Evolutionary conservation across 1,140 invertebrate species (phyloP), one percentile per base, ranked within the genome.

Genomic region (Palaemon carinicauda): DNA sequence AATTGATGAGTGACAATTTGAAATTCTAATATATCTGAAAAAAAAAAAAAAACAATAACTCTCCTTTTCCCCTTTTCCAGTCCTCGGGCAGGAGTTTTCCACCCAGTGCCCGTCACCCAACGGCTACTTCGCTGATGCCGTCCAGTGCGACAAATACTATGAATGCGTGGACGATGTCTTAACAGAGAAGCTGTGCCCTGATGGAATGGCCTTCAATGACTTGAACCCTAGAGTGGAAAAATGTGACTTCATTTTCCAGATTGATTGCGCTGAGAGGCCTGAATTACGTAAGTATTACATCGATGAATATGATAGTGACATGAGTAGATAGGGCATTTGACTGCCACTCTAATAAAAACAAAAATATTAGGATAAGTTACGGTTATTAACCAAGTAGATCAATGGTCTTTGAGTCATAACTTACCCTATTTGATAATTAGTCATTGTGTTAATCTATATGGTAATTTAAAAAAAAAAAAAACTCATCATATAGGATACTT

Each of bases 181-280:
- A 17, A 94, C 92, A 74, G 94, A 94, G 89, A 96, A 96, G 91
- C 92, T 96, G 1, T 97, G 96, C 90, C 95, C 96, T 5, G 96
- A 97, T 91, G 96, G 96, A 87, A 93, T 97, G 19, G 96, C 97
- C 24, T 97, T 97, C 91, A 96, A 97, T 92, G 95, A 94, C 1
- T 90, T 94, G 81, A 96, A 95, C 92, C 94, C 95, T 88, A 96
- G 96, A 92, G 93, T 96, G 90, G 97, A 96, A 93, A 97, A 97
- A 91, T 97, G 96, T 91, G 96, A 97, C 91, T 96, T 97, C 90
- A 96, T 87, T n/a, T 81, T 80, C 71, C 56, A 71, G 89, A 95
- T 97, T 12, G 96, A 97, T 90, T 98, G 96, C 90, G 95, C 95
- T 60, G 95, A 96, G 90, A 94, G 96, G 89, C 94, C 94, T 27